Conservation (phyloP, 2,113 vertebrate species). For the Semicossyphus pulcher region DNA sequence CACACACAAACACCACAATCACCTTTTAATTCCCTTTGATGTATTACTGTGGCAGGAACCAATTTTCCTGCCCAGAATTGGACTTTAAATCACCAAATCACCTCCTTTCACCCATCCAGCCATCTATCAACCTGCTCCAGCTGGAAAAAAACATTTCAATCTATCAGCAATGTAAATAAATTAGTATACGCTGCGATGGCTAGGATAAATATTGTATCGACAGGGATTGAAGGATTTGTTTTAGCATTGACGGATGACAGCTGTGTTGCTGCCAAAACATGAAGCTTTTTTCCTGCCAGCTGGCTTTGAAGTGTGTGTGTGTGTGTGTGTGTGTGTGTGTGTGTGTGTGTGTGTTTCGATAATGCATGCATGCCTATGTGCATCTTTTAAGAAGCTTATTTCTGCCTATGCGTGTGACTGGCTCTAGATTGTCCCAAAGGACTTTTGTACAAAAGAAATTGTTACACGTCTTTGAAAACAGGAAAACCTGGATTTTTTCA, state of each 20-base stretch:
- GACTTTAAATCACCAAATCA: slow-evolving; percentile 85
- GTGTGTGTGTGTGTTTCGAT: background rate
- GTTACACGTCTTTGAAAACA: background rate
- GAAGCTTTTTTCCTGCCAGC: slow-evolving; percentile 31
- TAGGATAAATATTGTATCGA: slow-evolving; percentile 75
- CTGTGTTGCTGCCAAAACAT: slow-evolving; percentile 36
- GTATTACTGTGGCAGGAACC: slow-evolving; percentile 83
- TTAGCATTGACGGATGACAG: slow-evolving; percentile 69
- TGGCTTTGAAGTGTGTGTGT: slow-evolving; percentile 28
- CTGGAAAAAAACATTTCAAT: slow-evolving; percentile 59
- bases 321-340: slow-evolving; percentile 2
- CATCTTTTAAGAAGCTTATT: slow-evolving; percentile 48
- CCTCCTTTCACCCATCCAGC: slow-evolving; percentile 60
- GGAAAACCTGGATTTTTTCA: background rate
- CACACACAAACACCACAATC: slow-evolving; percentile 59
- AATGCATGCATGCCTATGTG: slow-evolving; percentile 25
- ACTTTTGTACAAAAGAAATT: background rate
- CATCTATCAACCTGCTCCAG: slow-evolving; percentile 72
- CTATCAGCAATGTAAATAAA: slow-evolving; percentile 81
- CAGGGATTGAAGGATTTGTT: slow-evolving; percentile 65
- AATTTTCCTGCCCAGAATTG: slow-evolving; percentile 83
- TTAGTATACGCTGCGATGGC: slow-evolving; percentile 59
- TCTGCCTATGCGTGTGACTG: slow-evolving; percentile 6
- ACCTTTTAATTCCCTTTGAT: slow-evolving; percentile 86
- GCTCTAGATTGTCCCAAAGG: slow-evolving; percentile 3